These are phyloP conservation scores for Anoplopoma fimbria DNA, from an alignment of 2,113 vertebrate genomes.

Conservation along the genomic window DNA sequence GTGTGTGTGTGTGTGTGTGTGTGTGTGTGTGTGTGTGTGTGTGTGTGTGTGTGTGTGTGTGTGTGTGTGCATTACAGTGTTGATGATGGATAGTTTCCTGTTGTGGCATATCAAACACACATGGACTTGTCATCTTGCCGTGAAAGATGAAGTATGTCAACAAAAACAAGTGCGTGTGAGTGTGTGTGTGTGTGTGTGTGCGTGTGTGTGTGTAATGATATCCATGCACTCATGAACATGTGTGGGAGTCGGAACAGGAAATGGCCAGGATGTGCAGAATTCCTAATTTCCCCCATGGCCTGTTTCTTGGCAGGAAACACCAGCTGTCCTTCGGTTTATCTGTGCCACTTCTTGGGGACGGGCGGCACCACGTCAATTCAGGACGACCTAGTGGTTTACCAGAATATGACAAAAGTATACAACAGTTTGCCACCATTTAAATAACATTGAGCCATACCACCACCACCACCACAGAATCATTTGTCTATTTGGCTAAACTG, in stretches of 20 bases:
- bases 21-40: conserved; percentile 13
- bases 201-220: conserved; percentile 12
- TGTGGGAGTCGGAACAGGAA: conserved; percentile 70
- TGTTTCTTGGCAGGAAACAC: conserved; percentile 54
- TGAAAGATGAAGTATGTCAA: conserved; percentile 29
- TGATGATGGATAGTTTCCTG: conserved; percentile 63
- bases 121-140: conserved; percentile 23
- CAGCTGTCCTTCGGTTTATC: conserved; percentile 66
- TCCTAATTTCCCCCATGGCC: conserved; percentile 68
- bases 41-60: conserved; percentile 8
- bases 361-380: background rate
- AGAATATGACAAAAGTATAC: background rate
- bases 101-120: conserved; percentile 32
- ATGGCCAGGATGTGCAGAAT: conserved; percentile 75
- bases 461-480: background rate
- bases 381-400: background rate
- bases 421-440: background rate
- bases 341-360: conserved; percentile 16
- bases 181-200: background rate
- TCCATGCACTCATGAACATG: background rate
- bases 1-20: conserved; percentile 1
- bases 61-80: background rate
- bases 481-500: conserved; percentile 8
- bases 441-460: background rate
- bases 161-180: conserved; percentile 35